Conservation (phyloP, 2,113 vertebrate genomes). For the Lynx canadensis region DNA sequence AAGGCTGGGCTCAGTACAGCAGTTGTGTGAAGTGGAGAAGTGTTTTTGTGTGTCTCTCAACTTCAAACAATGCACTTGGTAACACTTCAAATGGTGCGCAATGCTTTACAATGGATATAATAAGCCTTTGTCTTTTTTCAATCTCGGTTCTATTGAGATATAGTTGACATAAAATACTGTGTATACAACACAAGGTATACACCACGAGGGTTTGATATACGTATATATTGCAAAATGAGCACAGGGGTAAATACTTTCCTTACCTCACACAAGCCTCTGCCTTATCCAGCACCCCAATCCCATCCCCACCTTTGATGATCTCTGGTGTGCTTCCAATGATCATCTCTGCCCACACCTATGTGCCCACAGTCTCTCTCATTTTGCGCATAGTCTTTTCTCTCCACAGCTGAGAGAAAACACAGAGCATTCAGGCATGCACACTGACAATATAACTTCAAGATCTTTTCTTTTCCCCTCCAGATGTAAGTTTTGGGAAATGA, state of each 20-base stretch:
- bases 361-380: background rate
- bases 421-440: background rate
- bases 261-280: background rate
- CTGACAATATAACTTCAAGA: background rate
- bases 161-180: background rate
- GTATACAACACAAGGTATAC: background rate
- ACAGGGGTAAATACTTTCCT: background rate
- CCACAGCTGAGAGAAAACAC: background rate
- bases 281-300: background rate
- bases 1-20: background rate
- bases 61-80: background rate
- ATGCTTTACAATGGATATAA: background rate
- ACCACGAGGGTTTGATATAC: background rate
- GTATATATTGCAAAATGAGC: background rate
- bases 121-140: background rate
- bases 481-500: background rate
- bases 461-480: background rate
- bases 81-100: background rate
- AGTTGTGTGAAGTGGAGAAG: background rate
- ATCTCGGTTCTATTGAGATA: background rate
- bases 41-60: background rate
- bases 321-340: background rate
- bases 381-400: background rate
- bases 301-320: accelerated
- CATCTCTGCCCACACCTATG: background rate